Conservation (phyloP, 2,888 invertebrate species). For the Cantharis lateralis region DNA sequence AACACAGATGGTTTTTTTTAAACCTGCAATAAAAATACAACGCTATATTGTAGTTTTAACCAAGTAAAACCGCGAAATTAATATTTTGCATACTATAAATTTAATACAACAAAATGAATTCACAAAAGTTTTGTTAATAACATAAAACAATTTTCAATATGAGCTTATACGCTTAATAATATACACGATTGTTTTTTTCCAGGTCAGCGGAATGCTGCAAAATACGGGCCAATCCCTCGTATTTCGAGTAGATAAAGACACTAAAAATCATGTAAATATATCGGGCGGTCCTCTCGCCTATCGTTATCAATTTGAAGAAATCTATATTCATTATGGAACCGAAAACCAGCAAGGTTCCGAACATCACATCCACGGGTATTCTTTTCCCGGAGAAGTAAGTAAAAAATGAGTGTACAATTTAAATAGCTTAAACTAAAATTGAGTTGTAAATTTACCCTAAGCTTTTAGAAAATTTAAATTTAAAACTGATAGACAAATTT, state of each 20-base stretch:
- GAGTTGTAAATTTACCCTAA: not conserved
- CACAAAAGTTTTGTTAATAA: not conserved
- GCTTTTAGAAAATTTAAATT: not conserved
- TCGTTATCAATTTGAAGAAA: constrained; percentile 92
- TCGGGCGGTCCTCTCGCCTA: constrained; percentile 96
- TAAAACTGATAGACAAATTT: not conserved
- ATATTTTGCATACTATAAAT: too few species aligned
- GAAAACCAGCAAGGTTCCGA: constrained; percentile 92
- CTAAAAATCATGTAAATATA: constrained; percentile 91
- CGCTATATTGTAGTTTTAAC: not conserved
- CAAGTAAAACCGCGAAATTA: not conserved
- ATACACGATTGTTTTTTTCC: constrained; percentile 35
- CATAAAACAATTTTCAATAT: not conserved
- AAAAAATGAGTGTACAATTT: not conserved
- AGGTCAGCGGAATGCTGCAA: constrained; percentile 87
- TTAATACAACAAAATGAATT: too few species aligned
- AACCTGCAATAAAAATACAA: not conserved
- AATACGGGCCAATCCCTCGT: constrained; percentile 95
- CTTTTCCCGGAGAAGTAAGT: constrained; percentile 96
- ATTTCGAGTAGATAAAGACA: constrained; percentile 88
- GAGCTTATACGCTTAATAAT: not conserved
- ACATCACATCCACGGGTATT: constrained; percentile 91
- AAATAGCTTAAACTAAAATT: not conserved
- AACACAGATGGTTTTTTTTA: not conserved
- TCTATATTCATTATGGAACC: constrained; percentile 93